Percentiles rank a stretch among this genome's conserved stretches.
Evolutionary conservation across 2,797 vertebrate species (phyloP).

Genomic region (Channa striata): DNA sequence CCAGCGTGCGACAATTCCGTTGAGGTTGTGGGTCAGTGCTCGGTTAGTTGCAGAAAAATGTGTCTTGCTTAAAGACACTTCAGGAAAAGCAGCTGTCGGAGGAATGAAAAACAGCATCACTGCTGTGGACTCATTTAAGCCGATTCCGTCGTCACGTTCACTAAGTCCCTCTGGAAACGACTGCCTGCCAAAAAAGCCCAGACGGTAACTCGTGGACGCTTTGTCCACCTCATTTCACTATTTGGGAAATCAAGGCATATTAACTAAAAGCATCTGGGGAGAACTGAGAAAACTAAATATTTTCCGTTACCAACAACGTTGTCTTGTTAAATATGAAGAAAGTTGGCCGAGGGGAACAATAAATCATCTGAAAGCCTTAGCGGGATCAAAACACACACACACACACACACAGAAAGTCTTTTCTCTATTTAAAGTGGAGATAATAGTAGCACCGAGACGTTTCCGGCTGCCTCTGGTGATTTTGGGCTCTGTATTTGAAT

Average conservation of each 20-base stretch:
- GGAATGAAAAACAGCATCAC: background rate
- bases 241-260: slow-evolving; percentile 28
- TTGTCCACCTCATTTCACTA: slow-evolving; percentile 29
- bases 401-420: background rate
- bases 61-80: background rate
- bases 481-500: slow-evolving; percentile 11
- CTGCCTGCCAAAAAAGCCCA: slow-evolving; percentile 3
- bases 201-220: slow-evolving; percentile 1
- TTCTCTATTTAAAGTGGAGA: slow-evolving; percentile 11
- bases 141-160: background rate
- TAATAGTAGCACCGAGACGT: background rate
- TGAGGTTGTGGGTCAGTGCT: too few relatives aligned
- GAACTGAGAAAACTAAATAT: slow-evolving; percentile 14
- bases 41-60: too few relatives aligned
- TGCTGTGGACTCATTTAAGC: background rate
- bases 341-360: background rate
- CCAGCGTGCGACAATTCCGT: too few relatives aligned
- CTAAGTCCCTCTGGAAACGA: slow-evolving; percentile 7
- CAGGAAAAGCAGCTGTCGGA: background rate
- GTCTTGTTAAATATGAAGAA: slow-evolving; percentile 17
- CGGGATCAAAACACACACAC: slow-evolving; percentile 9
- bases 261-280: slow-evolving; percentile 29
- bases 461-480: slow-evolving; percentile 8
- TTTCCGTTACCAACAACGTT: background rate
- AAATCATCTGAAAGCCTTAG: slow-evolving; percentile 6